Percentiles rank a stretch among this genome's conserved stretches.
phyloP scores from a whole-genome alignment of 2,888 invertebrate genomes.

The Netelia fuscicornis region DNA sequence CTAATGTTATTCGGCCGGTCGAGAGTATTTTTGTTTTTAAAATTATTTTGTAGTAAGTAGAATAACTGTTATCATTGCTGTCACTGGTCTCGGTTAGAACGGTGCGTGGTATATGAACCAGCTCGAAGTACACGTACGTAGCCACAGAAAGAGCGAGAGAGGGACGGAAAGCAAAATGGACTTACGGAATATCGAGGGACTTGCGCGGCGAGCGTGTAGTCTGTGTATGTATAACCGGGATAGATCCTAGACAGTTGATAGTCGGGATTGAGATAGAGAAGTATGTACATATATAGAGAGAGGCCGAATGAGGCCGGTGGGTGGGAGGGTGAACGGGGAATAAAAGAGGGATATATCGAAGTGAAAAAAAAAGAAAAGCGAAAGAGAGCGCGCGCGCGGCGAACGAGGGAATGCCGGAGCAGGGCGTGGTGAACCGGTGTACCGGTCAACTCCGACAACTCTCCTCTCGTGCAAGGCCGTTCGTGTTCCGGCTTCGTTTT shows the following conservation, averaged over 20 bases:
- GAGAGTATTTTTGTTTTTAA: background rate
- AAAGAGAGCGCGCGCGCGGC: conserved; percentile 72
- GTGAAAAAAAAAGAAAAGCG: conserved; percentile 43
- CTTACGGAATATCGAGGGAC: background rate
- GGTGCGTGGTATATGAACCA: background rate
- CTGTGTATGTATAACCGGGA: conserved; percentile 26
- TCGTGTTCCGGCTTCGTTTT: conserved; percentile 80
- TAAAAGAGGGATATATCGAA: conserved; percentile 46
- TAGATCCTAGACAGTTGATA: conserved; percentile 60
- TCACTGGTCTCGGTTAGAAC: background rate
- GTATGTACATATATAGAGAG: conserved; percentile 41
- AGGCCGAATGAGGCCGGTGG: background rate
- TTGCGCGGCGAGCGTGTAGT: background rate
- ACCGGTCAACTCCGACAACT: conserved; percentile 74
- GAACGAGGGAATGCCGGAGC: conserved; percentile 79
- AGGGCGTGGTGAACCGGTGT: conserved; percentile 80
- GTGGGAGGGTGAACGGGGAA: conserved; percentile 6
- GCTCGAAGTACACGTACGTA: background rate
- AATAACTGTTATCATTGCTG: background rate
- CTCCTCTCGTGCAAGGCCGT: conserved; percentile 82
- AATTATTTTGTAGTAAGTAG: background rate
- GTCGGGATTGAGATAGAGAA: conserved; percentile 51
- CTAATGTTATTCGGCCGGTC: too few relatives aligned
- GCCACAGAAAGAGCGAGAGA: background rate
- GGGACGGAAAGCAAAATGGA: background rate